phyloP scores from a whole-genome alignment of 2,888 invertebrate genomes.

The Deroplatys truncata region DNA sequence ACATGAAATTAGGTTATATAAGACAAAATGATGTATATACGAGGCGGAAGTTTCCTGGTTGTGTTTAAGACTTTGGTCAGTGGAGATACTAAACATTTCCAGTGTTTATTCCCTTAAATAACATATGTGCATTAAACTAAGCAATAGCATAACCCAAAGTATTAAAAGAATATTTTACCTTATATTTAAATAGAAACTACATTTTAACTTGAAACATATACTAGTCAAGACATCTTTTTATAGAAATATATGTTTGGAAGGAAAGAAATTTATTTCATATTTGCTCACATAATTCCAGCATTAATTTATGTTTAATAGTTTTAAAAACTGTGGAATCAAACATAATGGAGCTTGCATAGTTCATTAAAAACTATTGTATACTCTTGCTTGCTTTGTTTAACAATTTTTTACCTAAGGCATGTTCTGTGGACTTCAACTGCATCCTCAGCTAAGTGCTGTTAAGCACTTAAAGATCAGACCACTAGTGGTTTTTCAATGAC shows the following conservation, averaged over 20 bases:
- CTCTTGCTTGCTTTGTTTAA: too few species aligned
- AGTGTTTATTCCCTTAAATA: background rate
- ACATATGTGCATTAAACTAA: background rate
- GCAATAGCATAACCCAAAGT: background rate
- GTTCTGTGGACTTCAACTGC: too few species aligned
- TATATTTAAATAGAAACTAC: background rate
- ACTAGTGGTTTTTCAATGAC: too few species aligned
- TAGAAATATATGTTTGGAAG: background rate
- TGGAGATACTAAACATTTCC: background rate
- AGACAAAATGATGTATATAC: too few species aligned
- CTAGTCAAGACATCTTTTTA: background rate
- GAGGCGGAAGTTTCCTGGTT: background rate
- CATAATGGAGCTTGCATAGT: too few species aligned
- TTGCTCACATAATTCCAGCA: background rate
- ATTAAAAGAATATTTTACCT: background rate
- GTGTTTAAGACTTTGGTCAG: too few species aligned
- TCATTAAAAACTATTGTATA: too few species aligned
- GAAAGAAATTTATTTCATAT: background rate
- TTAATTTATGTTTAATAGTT: background rate
- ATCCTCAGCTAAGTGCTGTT: too few species aligned
- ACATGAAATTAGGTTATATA: too few species aligned
- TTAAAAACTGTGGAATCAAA: background rate
- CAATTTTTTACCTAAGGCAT: too few species aligned
- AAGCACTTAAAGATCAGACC: too few species aligned
- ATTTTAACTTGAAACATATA: background rate